Base-by-base conservation (phyloP, 2,888 invertebrate species). In the Acleris emargana region DNA sequence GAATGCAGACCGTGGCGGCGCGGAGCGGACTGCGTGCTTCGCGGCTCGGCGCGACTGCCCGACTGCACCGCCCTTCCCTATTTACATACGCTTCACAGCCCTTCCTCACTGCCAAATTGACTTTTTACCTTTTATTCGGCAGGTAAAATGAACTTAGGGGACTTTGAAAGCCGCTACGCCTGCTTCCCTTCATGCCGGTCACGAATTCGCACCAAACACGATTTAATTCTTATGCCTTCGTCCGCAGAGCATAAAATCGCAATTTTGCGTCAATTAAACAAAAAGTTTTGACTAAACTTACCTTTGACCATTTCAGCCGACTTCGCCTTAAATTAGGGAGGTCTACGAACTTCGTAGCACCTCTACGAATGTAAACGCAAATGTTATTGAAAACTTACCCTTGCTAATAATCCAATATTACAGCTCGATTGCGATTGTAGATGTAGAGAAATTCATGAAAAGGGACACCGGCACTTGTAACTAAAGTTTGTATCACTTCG, bases 91-190 rank as follows among this genome's bases (percentile, higher is more conserved):
- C 84, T 83, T 81, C 80, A 80, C 81, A 90, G 90, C 90, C 91
- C 91, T 92, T 89, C 89, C 84, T 91, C 74, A 84, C 86, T 87
- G 86, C 83, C 75, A 89, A 91, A 91, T 89, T 92, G 90, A 91
- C 91, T 89, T 91, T 91, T 87, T 91, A 91, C 91, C 87, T 91
- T 89, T 91, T 89, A 91, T 90, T 89, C 89, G 83, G 82, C 90
- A 91, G 89, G 91, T 90, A 90, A 84, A 89, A 88, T 85, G 82
- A 90, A 90, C 76, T 82, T 84, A 80, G 91, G 91, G 91, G 88
- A 87, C 80, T 82, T 82, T 80, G 87, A 90, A 87, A 84, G 84
- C 64, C 76, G 81, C 80, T 77, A 79, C 76, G 74, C 80, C 76
- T 80, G 75, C 82, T 78, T 82, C 84, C 83, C 86, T 75, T 79